phyloP scores from a whole-genome alignment of 2,888 invertebrate species.

The Camptogramma bilineatum region DNA sequence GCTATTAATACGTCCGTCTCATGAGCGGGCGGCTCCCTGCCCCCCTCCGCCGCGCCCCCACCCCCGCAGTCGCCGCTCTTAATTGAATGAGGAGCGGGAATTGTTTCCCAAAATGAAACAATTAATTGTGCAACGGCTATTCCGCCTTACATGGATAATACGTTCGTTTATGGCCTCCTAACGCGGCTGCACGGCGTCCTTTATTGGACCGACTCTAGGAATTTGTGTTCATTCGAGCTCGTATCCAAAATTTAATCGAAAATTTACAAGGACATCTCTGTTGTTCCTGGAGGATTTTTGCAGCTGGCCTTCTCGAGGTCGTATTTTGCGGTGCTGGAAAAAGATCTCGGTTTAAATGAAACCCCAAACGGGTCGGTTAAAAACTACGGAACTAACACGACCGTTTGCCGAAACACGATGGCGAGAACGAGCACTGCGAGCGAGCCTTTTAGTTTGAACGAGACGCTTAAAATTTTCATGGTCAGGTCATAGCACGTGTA shows the following conservation, averaged over 20 bases:
- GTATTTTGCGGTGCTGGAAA: constrained; percentile 68
- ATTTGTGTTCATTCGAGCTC: constrained; percentile 84
- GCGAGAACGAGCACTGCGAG: constrained; percentile 49
- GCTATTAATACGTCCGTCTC: constrained; percentile 86
- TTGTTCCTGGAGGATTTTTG: constrained; percentile 72
- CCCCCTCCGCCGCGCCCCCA: constrained; percentile 49
- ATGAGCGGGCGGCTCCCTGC: constrained; percentile 74
- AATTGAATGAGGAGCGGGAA: constrained; percentile 86
- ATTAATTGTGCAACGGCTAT: constrained; percentile 86
- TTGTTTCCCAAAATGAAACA: constrained; percentile 86
- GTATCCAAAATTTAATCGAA: constrained; percentile 84
- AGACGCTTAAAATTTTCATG: constrained; percentile 81
- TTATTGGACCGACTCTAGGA: constrained; percentile 84
- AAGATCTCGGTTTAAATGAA: constrained; percentile 62
- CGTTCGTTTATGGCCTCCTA: constrained; percentile 85
- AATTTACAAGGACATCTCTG: constrained; percentile 81
- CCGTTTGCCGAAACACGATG: constrained; percentile 50
- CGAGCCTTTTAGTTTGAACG: constrained; percentile 68
- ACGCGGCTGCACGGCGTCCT: constrained; percentile 84
- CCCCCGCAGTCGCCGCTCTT: constrained; percentile 82
- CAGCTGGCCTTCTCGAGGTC: constrained; percentile 70
- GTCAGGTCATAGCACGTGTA: constrained; percentile 81
- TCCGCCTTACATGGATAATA: constrained; percentile 86
- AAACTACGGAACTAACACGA: constrained; percentile 51
- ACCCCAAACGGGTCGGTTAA: constrained; percentile 55